Conservation (phyloP, 1,140 invertebrate genomes). For the Ruditapes philippinarum region DNA sequence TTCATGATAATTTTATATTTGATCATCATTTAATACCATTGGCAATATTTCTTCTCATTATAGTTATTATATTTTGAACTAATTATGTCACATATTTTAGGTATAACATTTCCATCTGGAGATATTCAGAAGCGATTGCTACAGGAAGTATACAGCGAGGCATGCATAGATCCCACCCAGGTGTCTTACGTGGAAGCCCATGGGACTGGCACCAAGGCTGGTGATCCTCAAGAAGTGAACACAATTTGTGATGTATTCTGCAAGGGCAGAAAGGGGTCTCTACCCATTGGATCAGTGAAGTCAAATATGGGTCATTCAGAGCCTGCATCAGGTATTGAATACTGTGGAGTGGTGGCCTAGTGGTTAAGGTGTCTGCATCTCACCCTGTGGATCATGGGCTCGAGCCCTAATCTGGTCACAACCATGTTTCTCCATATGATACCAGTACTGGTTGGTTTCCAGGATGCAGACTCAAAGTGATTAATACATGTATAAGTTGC, state of each 20-base stretch:
- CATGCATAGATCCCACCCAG: slow-evolving; percentile 92
- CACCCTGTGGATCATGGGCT: too few species aligned
- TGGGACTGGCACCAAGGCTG: slow-evolving; percentile 96
- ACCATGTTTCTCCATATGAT: too few species aligned
- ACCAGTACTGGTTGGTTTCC: too few species aligned
- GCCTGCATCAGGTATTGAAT: slow-evolving; percentile 92
- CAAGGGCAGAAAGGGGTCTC: slow-evolving; percentile 90
- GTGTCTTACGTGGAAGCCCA: slow-evolving; percentile 98
- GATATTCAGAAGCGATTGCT: slow-evolving; percentile 95
- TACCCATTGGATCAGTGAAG: slow-evolving; percentile 98
- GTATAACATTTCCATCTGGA: slow-evolving; percentile 96
- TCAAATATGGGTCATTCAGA: slow-evolving; percentile 99
- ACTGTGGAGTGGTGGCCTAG: too few species aligned
- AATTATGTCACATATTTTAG: slow-evolving; percentile 68
- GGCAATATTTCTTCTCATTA: too few species aligned
- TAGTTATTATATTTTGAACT: not conserved
- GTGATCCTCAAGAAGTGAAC: slow-evolving; percentile 98
- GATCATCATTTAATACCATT: too few species aligned
- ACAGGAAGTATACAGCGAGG: slow-evolving; percentile 94
- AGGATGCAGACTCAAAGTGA: too few species aligned
- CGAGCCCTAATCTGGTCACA: too few species aligned
- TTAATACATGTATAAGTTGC: too few species aligned
- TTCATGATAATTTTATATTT: not conserved
- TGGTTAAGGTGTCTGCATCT: too few species aligned
- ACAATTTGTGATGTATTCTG: slow-evolving; percentile 97